phyloP scores from a whole-genome alignment of 1,140 invertebrate genomes.

The Spodoptera frugiperda region DNA sequence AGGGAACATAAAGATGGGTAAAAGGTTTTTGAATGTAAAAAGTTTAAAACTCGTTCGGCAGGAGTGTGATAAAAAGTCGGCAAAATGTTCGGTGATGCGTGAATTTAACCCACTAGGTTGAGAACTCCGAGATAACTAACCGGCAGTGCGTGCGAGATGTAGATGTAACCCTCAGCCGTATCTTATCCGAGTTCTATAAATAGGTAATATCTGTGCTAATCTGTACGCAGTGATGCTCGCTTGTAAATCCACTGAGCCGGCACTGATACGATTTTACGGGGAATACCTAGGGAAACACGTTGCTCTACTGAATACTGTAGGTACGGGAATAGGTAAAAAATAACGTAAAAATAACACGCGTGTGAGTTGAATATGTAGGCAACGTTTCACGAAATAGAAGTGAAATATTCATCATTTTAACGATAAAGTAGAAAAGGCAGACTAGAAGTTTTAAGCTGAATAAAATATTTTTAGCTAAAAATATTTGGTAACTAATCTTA shows the following conservation, averaged over 20 bases:
- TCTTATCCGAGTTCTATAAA: constrained; percentile 39
- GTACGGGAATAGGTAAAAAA: background rate
- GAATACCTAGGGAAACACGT: constrained; percentile 3
- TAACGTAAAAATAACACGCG: too few relatives aligned
- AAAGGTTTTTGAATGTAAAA: background rate
- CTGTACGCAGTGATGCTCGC: constrained; percentile 22
- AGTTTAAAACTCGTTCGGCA: background rate
- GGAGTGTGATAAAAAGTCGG: background rate
- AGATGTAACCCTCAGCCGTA: constrained; percentile 29
- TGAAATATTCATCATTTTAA: too few relatives aligned
- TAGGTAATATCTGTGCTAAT: constrained; percentile 40
- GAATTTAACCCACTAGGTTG: constrained; percentile 11
- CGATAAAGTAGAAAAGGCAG: too few relatives aligned
- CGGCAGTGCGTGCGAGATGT: constrained; percentile 24
- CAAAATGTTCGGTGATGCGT: background rate
- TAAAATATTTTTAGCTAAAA: too few relatives aligned
- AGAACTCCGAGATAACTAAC: constrained; percentile 17
- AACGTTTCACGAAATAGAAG: too few relatives aligned
- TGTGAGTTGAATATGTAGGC: too few relatives aligned
- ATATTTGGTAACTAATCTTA: too few relatives aligned
- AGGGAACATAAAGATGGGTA: background rate
- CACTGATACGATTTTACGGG: constrained; percentile 39
- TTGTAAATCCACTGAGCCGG: constrained; percentile 26
- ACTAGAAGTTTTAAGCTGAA: too few relatives aligned
- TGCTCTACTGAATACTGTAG: background rate